These are phyloP conservation scores for Penelope pileata DNA, from an alignment of 2,113 vertebrate genomes.

Conservation along the genomic window DNA sequence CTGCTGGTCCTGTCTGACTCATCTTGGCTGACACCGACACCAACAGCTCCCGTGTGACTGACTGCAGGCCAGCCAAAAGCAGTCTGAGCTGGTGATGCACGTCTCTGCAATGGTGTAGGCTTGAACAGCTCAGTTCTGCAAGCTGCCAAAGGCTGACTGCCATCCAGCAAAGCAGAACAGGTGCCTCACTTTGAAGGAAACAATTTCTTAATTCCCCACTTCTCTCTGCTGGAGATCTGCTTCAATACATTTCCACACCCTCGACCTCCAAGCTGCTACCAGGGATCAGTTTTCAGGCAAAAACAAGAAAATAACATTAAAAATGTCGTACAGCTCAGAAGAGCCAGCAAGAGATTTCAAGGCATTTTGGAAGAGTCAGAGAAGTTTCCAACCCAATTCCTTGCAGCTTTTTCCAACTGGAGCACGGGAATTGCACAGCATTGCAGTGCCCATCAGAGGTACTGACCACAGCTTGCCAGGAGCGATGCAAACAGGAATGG, in stretches of 20 bases:
- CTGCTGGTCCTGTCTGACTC: background rate
- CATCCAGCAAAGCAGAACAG: background rate
- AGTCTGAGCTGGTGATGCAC: background rate
- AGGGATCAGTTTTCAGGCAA: background rate
- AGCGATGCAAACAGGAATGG: fast-evolving
- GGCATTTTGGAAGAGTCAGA: background rate
- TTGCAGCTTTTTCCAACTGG: background rate
- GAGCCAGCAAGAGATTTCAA: background rate
- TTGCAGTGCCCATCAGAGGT: background rate
- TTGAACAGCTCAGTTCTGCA: background rate
- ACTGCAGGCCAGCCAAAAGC: background rate
- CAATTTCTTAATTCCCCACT: background rate
- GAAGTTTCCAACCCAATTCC: background rate
- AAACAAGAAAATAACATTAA: background rate
- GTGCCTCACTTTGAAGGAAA: background rate
- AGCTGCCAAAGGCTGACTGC: background rate
- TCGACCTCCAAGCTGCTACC: background rate
- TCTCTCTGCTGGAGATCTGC: background rate
- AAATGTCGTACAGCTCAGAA: background rate
- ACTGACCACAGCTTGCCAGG: background rate
- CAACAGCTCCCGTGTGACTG: background rate
- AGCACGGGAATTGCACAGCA: background rate
- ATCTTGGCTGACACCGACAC: background rate
- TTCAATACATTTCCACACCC: background rate
- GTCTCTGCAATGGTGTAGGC: background rate